Evolutionary conservation across 1,140 invertebrate genomes (phyloP).

Genomic region (Drosophila suzukii): DNA sequence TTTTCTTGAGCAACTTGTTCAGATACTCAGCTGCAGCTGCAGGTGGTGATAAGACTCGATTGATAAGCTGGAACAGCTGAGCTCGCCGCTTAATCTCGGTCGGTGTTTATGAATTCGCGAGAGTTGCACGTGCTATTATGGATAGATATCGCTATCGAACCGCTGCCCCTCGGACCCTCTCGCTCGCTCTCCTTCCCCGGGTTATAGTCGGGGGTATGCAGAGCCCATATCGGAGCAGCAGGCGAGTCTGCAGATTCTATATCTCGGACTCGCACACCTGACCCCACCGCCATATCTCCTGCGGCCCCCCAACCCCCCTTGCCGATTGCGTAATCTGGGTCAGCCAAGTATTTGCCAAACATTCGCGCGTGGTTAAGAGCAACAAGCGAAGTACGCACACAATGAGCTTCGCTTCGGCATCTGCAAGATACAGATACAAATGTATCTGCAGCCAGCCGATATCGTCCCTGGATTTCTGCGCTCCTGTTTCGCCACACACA

Average conservation of each 20-base stretch:
- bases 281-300: slow-evolving; percentile 7
- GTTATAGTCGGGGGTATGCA: slow-evolving; percentile 31
- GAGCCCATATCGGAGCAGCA: slow-evolving; percentile 49
- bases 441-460: slow-evolving; percentile 52
- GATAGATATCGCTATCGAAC: slow-evolving; percentile 20
- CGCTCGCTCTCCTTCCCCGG: slow-evolving; percentile 6
- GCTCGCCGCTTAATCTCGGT: slow-evolving; percentile 23
- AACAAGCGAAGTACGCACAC: slow-evolving; percentile 24
- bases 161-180: neutral
- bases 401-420: slow-evolving; percentile 12
- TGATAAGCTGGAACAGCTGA: slow-evolving; percentile 37
- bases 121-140: slow-evolving; percentile 50
- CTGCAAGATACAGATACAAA: slow-evolving; percentile 58
- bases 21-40: slow-evolving; percentile 34
- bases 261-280: slow-evolving; percentile 35
- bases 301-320: neutral
- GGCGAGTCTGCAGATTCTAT: slow-evolving; percentile 19
- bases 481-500: slow-evolving; percentile 76
- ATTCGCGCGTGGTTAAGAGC: slow-evolving; percentile 38
- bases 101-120: slow-evolving; percentile 46
- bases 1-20: slow-evolving; percentile 7
- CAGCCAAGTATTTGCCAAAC: slow-evolving; percentile 63
- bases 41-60: slow-evolving; percentile 19
- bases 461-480: slow-evolving; percentile 46
- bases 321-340: slow-evolving; percentile 75